A percentile compares a stretch with the other conserved stretches of the same genome.
Evolutionary conservation across 2,888 invertebrate genomes (phyloP).

Genomic region (Myathropa florea): DNA sequence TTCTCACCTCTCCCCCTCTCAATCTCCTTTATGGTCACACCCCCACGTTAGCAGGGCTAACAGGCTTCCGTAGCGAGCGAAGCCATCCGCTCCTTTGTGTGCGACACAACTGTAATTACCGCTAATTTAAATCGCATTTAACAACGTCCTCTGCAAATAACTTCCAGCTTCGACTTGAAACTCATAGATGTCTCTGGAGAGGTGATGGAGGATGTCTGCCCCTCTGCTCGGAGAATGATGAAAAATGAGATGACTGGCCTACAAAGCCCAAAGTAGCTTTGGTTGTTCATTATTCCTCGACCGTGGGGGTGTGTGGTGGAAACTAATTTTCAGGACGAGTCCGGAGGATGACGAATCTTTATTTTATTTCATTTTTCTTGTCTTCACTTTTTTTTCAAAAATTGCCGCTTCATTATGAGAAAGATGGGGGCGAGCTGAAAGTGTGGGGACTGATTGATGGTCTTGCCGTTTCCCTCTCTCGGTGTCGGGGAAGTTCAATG

Average conservation of each 20-base stretch:
- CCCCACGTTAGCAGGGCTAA: too few relatives aligned
- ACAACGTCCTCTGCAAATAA: background rate
- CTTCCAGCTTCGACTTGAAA: background rate
- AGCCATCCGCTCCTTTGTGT: conserved; percentile 8
- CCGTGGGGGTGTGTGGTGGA: background rate
- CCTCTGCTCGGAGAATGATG: background rate
- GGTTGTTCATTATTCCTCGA: too few relatives aligned
- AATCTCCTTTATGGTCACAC: too few relatives aligned
- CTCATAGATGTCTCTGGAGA: background rate
- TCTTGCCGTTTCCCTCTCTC: background rate
- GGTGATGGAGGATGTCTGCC: background rate
- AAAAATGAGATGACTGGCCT: background rate
- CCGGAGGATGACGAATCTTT: background rate
- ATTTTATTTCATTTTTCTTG: background rate
- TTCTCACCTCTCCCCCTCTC: background rate
- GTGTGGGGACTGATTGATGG: background rate
- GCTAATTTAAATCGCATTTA: conserved; percentile 45
- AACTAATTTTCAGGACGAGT: background rate
- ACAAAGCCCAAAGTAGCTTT: too few relatives aligned
- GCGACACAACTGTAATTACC: conserved; percentile 27
- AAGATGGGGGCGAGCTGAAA: background rate
- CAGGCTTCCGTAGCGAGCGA: background rate
- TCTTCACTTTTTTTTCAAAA: background rate
- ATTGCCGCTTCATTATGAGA: background rate
- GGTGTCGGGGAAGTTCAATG: background rate